Evolutionary conservation across 30 jellyfish, hydroid and myxozoan species (phyloP), one percentile per base, ranked within the genome.

Genomic region (Calvadosia cruxmelitensis): DNA sequence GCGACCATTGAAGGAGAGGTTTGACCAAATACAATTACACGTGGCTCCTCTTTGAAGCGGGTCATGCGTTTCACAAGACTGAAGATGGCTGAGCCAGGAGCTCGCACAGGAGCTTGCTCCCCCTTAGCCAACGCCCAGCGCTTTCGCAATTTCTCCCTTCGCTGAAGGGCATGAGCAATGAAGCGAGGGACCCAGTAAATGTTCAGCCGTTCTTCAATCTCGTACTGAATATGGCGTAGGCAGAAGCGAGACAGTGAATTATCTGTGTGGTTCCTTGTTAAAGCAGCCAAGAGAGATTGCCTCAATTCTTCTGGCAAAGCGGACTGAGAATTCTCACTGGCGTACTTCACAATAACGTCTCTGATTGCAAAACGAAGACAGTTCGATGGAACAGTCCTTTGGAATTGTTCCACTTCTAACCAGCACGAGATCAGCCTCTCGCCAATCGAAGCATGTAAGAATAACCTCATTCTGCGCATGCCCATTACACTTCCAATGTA

Each of bases 371-470:
- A 42, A 20, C 57, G 57, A 20, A 42, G 57, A 42, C 57, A 42
- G 20, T 20, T 42, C 57, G 57, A 5, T 42, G 57, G 20, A 42
- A 20, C 20, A 42, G 57, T 20, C 57, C 15, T 5, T 42, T 10
- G 20, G 57, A 42, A 89, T 57, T 80, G 57, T 57, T 89, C 98
- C 0, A 92, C 85, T 42, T 90, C 98, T 35, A 81, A 48, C 98
- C 98, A 89, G 52, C 81, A 89, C 27, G 77, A 57, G 23, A 81
- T 1, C 3, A 81, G 79, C 28, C 73, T 63, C 27, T 76, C 95
- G 16, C 98, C 98, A 66, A 78, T 66, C 10, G 98, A 65, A 12
- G 82, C 92, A 62, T 77, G 84, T 0, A 89, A 52, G 57, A 68
- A 89, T 15, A 83, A 88, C 77, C 72, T 89, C 50, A 89, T 31